Conservation (phyloP, 2,113 vertebrate species). For the Mormyrus iriodes region DNA sequence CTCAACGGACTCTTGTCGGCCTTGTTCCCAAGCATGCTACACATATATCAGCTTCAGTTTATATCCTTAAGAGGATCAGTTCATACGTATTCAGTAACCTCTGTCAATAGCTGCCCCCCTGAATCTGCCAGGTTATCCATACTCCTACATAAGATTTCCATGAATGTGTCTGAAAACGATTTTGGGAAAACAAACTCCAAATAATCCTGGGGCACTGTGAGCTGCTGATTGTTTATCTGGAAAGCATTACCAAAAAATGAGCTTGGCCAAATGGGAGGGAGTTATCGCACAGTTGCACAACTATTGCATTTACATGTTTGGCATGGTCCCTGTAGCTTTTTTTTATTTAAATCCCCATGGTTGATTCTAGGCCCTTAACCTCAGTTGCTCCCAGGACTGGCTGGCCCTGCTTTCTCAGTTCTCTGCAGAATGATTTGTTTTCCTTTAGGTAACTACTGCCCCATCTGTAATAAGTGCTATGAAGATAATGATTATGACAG, state of each 20-base stretch:
- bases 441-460: constrained; percentile 78
- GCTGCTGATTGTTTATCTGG: not conserved
- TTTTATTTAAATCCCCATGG: not conserved
- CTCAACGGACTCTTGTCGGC: not conserved
- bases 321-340: not conserved
- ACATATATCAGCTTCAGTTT: not conserved
- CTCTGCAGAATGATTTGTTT: not conserved
- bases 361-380: not conserved
- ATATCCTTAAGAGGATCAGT: not conserved
- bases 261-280: not conserved
- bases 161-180: not conserved
- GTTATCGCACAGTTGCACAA: too few species aligned
- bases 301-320: not conserved
- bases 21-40: not conserved
- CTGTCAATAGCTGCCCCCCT: not conserved
- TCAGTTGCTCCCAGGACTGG: not conserved
- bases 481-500: constrained; percentile 88
- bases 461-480: constrained; percentile 86
- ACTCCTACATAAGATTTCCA: not conserved
- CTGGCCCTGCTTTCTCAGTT: not conserved
- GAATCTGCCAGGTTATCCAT: not conserved
- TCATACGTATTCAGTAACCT: not conserved
- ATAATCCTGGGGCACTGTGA: not conserved
- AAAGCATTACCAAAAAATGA: not conserved
- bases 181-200: not conserved